Percentiles rank a stretch among this genome's conserved stretches.
phyloP scores from a whole-genome alignment of 2,113 vertebrate genomes.

The Melanerpes aurifrons region DNA sequence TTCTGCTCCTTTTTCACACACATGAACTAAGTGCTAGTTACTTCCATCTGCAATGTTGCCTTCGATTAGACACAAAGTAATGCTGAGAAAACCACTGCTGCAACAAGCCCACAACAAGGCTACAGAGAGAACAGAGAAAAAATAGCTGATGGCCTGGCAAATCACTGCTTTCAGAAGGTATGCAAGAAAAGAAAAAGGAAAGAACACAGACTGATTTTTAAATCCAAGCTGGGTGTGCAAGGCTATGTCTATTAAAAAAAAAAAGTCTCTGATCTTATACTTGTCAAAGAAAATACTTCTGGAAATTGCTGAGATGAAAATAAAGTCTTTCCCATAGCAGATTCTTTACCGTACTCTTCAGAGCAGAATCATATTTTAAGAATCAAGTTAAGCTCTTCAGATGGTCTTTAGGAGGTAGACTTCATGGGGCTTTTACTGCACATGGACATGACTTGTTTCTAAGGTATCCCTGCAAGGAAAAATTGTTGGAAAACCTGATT shows the following conservation, averaged over 20 bases:
- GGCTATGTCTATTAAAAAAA: background rate
- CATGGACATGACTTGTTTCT: background rate
- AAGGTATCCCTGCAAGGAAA: background rate
- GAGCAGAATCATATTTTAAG: background rate
- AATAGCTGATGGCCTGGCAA: background rate
- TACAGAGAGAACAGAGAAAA: background rate
- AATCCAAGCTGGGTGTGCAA: background rate
- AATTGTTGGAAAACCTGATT: background rate
- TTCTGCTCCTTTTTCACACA: conserved; percentile 27
- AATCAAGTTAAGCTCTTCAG: background rate
- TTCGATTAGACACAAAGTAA: background rate
- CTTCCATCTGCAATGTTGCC: conserved; percentile 22
- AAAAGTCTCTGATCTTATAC: background rate
- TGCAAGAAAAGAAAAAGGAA: background rate
- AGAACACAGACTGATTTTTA: background rate
- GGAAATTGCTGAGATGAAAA: conserved; percentile 3
- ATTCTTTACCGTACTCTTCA: conserved; percentile 5
- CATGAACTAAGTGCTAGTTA: conserved; percentile 19
- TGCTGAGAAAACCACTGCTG: background rate
- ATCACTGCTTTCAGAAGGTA: background rate
- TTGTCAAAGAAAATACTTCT: background rate
- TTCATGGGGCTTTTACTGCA: background rate
- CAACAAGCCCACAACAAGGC: background rate
- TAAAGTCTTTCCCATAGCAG: background rate
- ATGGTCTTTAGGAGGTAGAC: background rate